phyloP scores from a whole-genome alignment of 2,888 invertebrate genomes.

The Epinotia bilunana region DNA sequence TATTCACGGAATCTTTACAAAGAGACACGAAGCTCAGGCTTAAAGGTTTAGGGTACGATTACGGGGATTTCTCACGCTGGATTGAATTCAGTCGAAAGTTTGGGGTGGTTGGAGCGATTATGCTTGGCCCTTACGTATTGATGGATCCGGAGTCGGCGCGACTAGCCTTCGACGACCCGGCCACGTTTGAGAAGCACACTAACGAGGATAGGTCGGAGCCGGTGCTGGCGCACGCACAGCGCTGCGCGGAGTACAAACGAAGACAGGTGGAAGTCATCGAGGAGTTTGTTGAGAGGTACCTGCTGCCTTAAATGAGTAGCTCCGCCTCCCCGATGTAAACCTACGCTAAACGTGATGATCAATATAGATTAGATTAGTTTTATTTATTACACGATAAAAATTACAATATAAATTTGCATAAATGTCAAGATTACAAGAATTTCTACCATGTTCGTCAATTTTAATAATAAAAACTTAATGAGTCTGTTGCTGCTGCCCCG shows the following conservation, averaged over 20 bases:
- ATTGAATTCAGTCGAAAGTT: constrained; percentile 51
- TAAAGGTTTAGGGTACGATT: constrained; percentile 46
- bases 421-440: too few relatives aligned
- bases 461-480: too few relatives aligned
- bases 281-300: constrained; percentile 33
- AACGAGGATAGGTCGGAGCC: constrained; percentile 31
- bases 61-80: constrained; percentile 46
- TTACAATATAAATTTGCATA: too few relatives aligned
- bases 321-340: too few relatives aligned
- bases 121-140: constrained; percentile 29
- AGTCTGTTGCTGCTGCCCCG: too few relatives aligned
- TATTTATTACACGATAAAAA: too few relatives aligned
- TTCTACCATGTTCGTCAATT: too few relatives aligned
- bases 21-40: constrained; percentile 56
- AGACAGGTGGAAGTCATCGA: constrained; percentile 20
- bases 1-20: constrained; percentile 57
- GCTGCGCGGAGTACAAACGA: constrained; percentile 3
- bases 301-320: constrained; percentile 12
- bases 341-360: too few relatives aligned
- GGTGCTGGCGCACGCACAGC: constrained; percentile 34
- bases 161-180: constrained; percentile 28
- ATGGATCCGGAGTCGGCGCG: constrained; percentile 28
- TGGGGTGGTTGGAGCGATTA: constrained; percentile 45
- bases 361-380: too few relatives aligned
- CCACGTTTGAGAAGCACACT: constrained; percentile 16